These are phyloP conservation scores for Bujurquina vittata DNA, from an alignment of 2,113 vertebrate genomes.

Conservation along the genomic window DNA sequence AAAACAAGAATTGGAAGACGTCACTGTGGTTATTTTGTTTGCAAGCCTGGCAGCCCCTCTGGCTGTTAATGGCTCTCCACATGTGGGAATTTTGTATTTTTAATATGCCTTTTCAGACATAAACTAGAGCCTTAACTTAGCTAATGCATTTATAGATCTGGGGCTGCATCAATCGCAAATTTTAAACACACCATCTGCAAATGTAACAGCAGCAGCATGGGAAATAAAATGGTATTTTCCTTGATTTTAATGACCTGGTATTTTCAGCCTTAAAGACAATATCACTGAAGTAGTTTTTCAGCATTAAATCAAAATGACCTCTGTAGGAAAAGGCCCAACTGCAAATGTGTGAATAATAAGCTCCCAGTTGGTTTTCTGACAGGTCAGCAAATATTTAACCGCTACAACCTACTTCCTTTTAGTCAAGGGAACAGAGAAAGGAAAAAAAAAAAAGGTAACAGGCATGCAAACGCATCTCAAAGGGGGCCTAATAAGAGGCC, in stretches of 20 bases:
- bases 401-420: not conserved
- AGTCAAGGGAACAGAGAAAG: not conserved
- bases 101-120: not conserved
- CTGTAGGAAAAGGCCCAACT: not conserved
- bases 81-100: too few species aligned
- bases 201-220: not conserved
- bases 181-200: too few species aligned
- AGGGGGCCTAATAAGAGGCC: not conserved
- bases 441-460: not conserved
- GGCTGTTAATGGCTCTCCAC: not conserved
- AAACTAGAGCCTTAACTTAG: not conserved
- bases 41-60: not conserved
- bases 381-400: not conserved
- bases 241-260: not conserved
- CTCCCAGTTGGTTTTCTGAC: not conserved
- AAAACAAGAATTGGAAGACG: fast-evolving
- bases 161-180: not conserved
- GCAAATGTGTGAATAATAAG: not conserved
- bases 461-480: not conserved
- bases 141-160: not conserved
- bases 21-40: not conserved
- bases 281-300: not conserved
- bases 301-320: fast-evolving
- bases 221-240: not conserved
- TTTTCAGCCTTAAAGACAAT: not conserved